Evolutionary conservation across 2,888 invertebrate genomes (phyloP).

Genomic region (Cheilosia impressa): DNA sequence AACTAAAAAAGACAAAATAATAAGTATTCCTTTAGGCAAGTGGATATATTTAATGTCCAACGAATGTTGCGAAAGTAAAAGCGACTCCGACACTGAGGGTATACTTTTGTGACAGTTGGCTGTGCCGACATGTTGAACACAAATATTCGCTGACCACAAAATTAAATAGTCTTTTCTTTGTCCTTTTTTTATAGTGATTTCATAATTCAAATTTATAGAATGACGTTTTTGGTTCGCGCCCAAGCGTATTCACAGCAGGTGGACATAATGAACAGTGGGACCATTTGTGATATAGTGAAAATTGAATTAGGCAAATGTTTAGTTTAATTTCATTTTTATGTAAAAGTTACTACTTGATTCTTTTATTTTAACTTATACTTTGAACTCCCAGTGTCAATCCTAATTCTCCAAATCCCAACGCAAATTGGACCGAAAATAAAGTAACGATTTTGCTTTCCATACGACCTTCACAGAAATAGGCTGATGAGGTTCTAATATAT

Average conservation of each 20-base stretch:
- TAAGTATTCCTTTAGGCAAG: neutral
- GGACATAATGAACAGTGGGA: constrained; percentile 3
- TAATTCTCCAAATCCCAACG: no score
- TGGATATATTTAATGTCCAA: neutral
- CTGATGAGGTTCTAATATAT: no score
- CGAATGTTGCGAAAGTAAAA: constrained; percentile 10
- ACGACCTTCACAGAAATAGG: no score
- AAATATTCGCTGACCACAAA: neutral
- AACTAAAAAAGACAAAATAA: neutral
- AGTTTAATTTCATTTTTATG: no score
- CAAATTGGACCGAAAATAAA: no score
- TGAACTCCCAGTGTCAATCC: no score
- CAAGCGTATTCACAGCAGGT: neutral
- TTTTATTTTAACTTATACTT: no score
- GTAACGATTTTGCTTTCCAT: no score
- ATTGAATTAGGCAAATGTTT: no score
- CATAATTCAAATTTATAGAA: neutral
- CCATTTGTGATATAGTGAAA: neutral
- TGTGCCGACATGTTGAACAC: constrained; percentile 1
- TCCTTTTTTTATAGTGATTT: neutral
- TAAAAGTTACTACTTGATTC: no score
- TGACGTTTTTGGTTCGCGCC: neutral
- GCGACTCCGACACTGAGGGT: neutral
- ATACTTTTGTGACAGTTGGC: neutral
- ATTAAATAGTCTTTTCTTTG: neutral